A percentile compares a stretch with the other conserved stretches of the same genome.
phyloP scores from a whole-genome alignment of 2,797 vertebrate genomes.

The Bothrops alternatus region DNA sequence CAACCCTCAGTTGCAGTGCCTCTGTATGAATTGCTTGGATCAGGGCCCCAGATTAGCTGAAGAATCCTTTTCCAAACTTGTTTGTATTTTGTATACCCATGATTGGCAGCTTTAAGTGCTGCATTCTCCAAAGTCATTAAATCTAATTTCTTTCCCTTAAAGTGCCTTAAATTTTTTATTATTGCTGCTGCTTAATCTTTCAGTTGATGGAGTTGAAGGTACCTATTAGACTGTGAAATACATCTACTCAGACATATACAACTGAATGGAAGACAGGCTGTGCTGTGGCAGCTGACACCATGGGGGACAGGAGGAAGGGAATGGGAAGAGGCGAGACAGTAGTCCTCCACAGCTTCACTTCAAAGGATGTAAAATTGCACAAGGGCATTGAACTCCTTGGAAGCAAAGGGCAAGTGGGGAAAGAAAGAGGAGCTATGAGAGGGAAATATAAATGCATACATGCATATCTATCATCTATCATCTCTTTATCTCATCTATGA shows the following conservation, averaged over 20 bases:
- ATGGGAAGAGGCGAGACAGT: neutral
- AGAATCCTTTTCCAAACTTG: neutral
- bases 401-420: neutral
- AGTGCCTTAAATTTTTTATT: constrained; percentile 14
- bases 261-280: neutral
- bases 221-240: constrained; percentile 7
- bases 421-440: neutral
- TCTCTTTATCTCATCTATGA: neutral
- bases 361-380: constrained; percentile 9
- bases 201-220: constrained; percentile 14
- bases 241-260: neutral
- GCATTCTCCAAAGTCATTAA: neutral
- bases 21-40: neutral
- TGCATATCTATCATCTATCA: neutral
- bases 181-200: neutral
- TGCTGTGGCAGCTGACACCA: neutral
- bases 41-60: neutral
- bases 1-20: neutral
- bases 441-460: neutral
- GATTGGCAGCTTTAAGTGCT: neutral
- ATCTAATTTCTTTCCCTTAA: constrained; percentile 7
- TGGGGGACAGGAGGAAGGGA: neutral
- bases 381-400: constrained; percentile 1
- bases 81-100: neutral
- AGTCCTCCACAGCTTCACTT: neutral